Base-by-base conservation (phyloP, 2,797 vertebrate genomes). In the Hippocampus kuda region DNA sequence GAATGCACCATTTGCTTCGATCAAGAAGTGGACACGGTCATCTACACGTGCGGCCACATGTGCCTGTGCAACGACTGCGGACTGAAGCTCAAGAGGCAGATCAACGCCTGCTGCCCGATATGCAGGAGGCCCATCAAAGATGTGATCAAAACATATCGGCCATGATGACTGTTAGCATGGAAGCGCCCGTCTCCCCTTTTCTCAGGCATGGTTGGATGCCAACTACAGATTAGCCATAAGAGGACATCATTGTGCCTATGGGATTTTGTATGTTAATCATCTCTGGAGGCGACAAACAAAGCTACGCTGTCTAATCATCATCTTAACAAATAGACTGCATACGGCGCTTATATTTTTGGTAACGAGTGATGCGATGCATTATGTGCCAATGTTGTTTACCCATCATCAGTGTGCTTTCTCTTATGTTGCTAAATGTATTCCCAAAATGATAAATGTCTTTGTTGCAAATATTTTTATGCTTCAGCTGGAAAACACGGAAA, bases 41-140 rank as follows among this genome's bases (percentile, higher is more conserved):
- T 99, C 90, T 99, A 99, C 89, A 97, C 96, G 1, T 99, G 97
- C 1, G 97, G 97, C 89, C 97, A 99, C 91, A 98, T 99, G 97
- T 99, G 97, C 84, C 91, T 99, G 86, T 99, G 97, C 84, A 92
- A 94, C 74, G 92, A 93, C 90, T 99, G 97, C 0, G 97, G 97
- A 74, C 91, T 95, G 84, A 96, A 94, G 86, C 92, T 99, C 84
- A 95, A 94, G 90, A 93, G 93, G 80, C 96, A 98, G 88, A 92
- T 94, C 75, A 94, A 95, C 0, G 93, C 97, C 34, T 97, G 95
- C 89, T 99, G 97, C 70, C 97, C 97, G 0, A 98, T 99, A 88
- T 99, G 97, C 88, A 91, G 97, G 75, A 89, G 94, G 86, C 93
- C 94, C 61, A 99, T 99, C 87, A 99, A 97, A 84, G 97, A 99